Evolutionary conservation across 1,140 invertebrate species (phyloP).

Genomic region (Euura lappo): DNA sequence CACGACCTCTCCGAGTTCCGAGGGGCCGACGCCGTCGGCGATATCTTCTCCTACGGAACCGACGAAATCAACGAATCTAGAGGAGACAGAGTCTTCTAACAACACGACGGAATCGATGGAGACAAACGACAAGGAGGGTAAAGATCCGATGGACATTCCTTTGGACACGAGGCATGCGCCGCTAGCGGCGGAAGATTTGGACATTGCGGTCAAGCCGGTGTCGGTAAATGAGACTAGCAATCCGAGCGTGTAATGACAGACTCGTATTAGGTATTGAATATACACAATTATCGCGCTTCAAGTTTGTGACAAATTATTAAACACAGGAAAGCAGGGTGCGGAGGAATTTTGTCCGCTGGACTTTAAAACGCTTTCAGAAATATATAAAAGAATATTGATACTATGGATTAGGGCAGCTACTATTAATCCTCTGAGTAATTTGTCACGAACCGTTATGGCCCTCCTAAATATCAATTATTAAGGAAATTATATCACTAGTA

Average conservation of each 20-base stretch:
- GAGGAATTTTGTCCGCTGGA: no score
- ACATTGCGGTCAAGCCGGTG: constrained; percentile 39
- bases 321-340: no score
- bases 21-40: constrained; percentile 47
- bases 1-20: constrained; percentile 37
- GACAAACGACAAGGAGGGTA: constrained; percentile 27
- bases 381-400: no score
- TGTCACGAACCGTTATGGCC: not conserved
- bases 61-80: constrained; percentile 50
- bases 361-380: no score
- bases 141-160: constrained; percentile 36
- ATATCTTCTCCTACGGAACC: constrained; percentile 54
- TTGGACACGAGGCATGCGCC: constrained; percentile 43
- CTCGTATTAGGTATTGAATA: constrained; percentile 37
- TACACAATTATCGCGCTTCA: constrained; percentile 29
- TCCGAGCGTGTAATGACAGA: constrained; percentile 47
- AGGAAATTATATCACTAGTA: not conserved
- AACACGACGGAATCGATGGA: constrained; percentile 41
- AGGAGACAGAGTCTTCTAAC: constrained; percentile 48
- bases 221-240: constrained; percentile 40
- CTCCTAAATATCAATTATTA: not conserved
- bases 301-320: constrained; percentile 31
- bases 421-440: not conserved
- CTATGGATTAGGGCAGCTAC: not conserved
- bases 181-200: constrained; percentile 32